Evolutionary conservation across 2,888 invertebrate genomes (phyloP).

Genomic region (Cantharis lateralis): DNA sequence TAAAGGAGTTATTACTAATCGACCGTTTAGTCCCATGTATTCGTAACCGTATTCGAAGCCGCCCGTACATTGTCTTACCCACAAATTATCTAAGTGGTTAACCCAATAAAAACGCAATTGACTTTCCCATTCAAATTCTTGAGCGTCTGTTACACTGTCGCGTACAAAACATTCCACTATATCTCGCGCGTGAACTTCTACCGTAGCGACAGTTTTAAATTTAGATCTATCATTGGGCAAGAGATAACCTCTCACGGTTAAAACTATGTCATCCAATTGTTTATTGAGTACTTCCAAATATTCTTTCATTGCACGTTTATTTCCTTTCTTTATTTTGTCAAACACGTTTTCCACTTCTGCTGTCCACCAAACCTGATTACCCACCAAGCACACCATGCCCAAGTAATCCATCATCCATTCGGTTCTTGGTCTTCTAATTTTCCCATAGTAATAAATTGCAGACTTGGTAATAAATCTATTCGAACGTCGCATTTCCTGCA

Average conservation of each 20-base stretch:
- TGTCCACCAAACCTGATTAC: slow-evolving; percentile 95
- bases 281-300: slow-evolving; percentile 79
- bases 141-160: slow-evolving; percentile 79
- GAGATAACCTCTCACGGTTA: slow-evolving; percentile 73
- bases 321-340: slow-evolving; percentile 69
- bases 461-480: slow-evolving; percentile 86
- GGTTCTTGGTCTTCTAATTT: slow-evolving; percentile 68
- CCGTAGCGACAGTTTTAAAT: slow-evolving; percentile 85
- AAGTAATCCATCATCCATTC: slow-evolving; percentile 90
- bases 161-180: slow-evolving; percentile 83
- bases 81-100: slow-evolving; percentile 76
- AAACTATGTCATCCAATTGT: slow-evolving; percentile 83
- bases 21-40: slow-evolving; percentile 92
- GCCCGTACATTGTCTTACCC: slow-evolving; percentile 84
- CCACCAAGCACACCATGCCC: slow-evolving; percentile 67
- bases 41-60: slow-evolving; percentile 92
- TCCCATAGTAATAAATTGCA: slow-evolving; percentile 85
- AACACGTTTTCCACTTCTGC: slow-evolving; percentile 93
- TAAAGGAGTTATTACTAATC: slow-evolving; percentile 88
- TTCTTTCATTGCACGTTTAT: slow-evolving; percentile 89
- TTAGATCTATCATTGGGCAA: slow-evolving; percentile 82
- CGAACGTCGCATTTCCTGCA: slow-evolving; percentile 82
- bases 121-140: slow-evolving; percentile 94
- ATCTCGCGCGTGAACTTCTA: slow-evolving; percentile 91
- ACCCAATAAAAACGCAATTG: slow-evolving; percentile 92